These are phyloP conservation scores for Climacteris rufus DNA, from an alignment of 2,113 vertebrate genomes.

Conservation along the genomic window DNA sequence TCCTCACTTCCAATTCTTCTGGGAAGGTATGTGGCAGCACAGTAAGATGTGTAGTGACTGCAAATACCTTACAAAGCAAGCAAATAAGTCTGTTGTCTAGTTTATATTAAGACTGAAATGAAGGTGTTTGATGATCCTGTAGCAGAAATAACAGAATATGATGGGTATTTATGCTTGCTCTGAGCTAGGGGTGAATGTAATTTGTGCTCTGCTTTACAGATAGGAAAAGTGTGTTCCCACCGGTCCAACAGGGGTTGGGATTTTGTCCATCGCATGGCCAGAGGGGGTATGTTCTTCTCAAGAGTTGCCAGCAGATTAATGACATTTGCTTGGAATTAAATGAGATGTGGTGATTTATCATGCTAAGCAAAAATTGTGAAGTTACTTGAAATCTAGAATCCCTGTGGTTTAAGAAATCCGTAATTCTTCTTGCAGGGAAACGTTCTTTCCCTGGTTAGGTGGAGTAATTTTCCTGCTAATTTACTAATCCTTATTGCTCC, in stretches of 20 bases:
- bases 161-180: neutral
- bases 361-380: neutral
- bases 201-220: neutral
- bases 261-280: neutral
- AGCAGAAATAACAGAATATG: neutral
- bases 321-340: neutral
- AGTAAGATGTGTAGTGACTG: neutral
- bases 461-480: neutral
- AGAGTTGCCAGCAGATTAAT: neutral
- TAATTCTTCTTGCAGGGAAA: neutral
- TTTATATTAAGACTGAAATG: neutral
- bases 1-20: neutral
- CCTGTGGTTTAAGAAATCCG: neutral
- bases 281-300: neutral
- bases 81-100: neutral
- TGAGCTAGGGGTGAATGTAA: neutral
- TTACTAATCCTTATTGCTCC: neutral
- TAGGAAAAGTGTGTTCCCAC: neutral
- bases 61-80: neutral
- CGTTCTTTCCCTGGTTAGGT: neutral
- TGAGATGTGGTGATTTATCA: neutral
- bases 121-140: neutral
- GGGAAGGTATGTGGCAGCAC: neutral
- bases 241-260: neutral
- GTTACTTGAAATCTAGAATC: neutral